phyloP scores from a whole-genome alignment of 2,888 invertebrate species.

The Macaria liturata region DNA sequence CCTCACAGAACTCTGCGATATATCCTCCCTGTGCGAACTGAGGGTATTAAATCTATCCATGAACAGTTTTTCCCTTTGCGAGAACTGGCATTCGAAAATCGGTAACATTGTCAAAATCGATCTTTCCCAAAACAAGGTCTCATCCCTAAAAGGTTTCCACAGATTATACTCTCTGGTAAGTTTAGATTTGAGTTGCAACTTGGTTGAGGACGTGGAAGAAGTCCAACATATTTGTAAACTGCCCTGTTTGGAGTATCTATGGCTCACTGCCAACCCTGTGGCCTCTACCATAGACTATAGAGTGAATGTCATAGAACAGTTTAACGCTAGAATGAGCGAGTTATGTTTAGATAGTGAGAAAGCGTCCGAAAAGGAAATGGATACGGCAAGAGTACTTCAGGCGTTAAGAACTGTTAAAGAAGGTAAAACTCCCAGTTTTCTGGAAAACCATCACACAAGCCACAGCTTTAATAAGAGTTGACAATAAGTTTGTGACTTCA shows the following conservation, averaged over 20 bases:
- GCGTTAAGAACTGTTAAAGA: constrained; percentile 92
- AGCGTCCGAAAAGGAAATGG: constrained; percentile 93
- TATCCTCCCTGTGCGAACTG: constrained; percentile 90
- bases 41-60: constrained; percentile 90
- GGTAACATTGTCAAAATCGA: constrained; percentile 94
- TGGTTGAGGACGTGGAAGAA: constrained; percentile 90
- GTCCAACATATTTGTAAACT: constrained; percentile 90
- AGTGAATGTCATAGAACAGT: constrained; percentile 93
- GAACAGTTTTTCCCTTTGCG: constrained; percentile 88
- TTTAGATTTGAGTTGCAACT: constrained; percentile 94
- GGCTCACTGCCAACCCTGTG: constrained; percentile 94
- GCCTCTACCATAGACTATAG: constrained; percentile 94
- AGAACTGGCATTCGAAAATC: constrained; percentile 91
- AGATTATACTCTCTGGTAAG: constrained; percentile 94
- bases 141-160: constrained; percentile 87
- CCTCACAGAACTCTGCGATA: constrained; percentile 88
- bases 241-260: constrained; percentile 94
- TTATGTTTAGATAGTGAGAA: constrained; percentile 94
- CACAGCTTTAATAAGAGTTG: constrained; percentile 75
- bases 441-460: constrained; percentile 75
- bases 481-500: constrained; percentile 44
- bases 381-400: constrained; percentile 95
- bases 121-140: constrained; percentile 92
- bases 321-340: constrained; percentile 91
- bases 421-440: constrained; percentile 85